Evolutionary conservation across 1,140 invertebrate species (phyloP).

Genomic region (Pseudomyrmex sp.): DNA sequence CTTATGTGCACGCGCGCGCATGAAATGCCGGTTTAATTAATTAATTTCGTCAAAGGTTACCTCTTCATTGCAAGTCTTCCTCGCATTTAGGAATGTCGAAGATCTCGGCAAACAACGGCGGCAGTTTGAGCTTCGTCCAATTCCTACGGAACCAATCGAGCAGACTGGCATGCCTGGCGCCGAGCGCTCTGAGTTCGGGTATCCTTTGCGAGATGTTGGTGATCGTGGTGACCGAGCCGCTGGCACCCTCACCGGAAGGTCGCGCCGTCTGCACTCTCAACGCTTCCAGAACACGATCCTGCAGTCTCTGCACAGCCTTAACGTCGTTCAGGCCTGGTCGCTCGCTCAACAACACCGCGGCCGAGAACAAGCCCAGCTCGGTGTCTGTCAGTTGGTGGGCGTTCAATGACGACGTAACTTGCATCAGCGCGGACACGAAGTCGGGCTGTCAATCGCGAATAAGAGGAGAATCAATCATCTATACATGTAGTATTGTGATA

Average conservation of each 20-base stretch:
- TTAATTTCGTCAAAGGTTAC: constrained; percentile 40
- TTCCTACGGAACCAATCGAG: constrained; percentile 96
- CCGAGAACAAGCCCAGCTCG: constrained; percentile 96
- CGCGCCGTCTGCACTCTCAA: constrained; percentile 89
- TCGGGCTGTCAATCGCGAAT: constrained; percentile 85
- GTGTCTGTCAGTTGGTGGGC: constrained; percentile 93
- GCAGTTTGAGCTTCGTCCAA: constrained; percentile 94
- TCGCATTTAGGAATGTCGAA: constrained; percentile 98
- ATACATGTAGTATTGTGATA: background rate
- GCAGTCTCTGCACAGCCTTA: constrained; percentile 93
- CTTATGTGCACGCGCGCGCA: too few relatives aligned
- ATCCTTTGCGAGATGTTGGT: constrained; percentile 86
- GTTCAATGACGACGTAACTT: constrained; percentile 93
- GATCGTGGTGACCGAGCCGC: constrained; percentile 77
- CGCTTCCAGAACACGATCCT: constrained; percentile 94
- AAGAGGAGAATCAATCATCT: constrained; percentile 28
- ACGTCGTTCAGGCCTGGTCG: constrained; percentile 92
- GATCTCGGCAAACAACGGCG: constrained; percentile 98
- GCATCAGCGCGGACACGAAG: constrained; percentile 90
- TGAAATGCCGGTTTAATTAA: background rate
- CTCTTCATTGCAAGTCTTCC: constrained; percentile 89
- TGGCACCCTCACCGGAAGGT: constrained; percentile 76
- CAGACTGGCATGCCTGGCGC: constrained; percentile 93
- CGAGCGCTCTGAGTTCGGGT: constrained; percentile 93
- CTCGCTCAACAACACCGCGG: constrained; percentile 93